phyloP scores from a whole-genome alignment of 2,113 vertebrate genomes.

The Sylvia atricapilla region DNA sequence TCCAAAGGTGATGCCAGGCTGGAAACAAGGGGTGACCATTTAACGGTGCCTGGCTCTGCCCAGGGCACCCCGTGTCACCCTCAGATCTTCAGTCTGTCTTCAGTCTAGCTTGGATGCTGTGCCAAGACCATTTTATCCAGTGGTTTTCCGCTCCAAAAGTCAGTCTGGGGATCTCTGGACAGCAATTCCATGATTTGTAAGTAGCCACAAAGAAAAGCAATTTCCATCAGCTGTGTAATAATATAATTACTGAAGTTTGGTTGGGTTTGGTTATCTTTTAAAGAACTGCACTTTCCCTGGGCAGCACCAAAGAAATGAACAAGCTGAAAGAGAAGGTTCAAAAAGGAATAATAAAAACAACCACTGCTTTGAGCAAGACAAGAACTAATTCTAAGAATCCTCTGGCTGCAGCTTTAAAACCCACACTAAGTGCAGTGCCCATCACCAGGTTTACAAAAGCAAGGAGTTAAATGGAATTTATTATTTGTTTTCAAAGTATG shows the following conservation, averaged over 20 bases:
- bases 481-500: constrained; percentile 4
- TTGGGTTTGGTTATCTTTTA: not conserved
- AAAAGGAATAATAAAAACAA: not conserved
- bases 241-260: not conserved
- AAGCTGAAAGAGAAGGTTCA: not conserved
- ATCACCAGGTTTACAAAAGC: not conserved
- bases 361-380: not conserved
- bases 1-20: not conserved
- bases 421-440: not conserved
- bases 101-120: not conserved
- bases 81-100: not conserved
- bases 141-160: not conserved
- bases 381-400: not conserved
- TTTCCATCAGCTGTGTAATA: not conserved
- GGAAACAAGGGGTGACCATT: not conserved
- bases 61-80: not conserved
- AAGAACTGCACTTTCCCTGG: not conserved
- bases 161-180: not conserved
- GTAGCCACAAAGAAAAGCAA: not conserved
- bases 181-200: not conserved
- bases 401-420: not conserved
- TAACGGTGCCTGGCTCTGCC: not conserved
- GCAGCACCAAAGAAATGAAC: not conserved
- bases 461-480: not conserved
- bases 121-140: not conserved